Base-by-base conservation (phyloP, 2,113 vertebrate species). In the Xiphorhynchus elegans region DNA sequence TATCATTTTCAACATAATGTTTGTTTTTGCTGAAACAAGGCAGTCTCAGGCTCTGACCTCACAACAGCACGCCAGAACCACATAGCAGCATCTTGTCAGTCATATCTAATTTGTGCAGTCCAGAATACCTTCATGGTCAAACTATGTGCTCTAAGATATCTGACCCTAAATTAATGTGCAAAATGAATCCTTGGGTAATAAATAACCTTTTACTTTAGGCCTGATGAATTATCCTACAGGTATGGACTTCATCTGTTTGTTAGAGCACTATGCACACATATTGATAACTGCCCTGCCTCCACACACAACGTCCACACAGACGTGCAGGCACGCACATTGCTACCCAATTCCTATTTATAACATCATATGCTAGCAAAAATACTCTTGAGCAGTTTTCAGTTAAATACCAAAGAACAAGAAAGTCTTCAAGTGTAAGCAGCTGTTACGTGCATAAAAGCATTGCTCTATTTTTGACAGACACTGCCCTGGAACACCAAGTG, bases 401-500 rank as follows among this genome's bases (percentile, higher is more conserved):
- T 85, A 92, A 97, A 91, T 87, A 94, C 70, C 92, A 91, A 93
- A 91, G 78, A 94, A 94, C 85, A 93, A 96, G 93, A 70, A 94
- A 91, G 67, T 75, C 92, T 93, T 95, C 85, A 85, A 79, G 62
- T n/a, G 73, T 35, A 95, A 89, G 85, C 74, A 95, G 94, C 74
- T 85, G 92, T 85, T 95, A 95, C n/a, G 17, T 96, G 95, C 92
- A 76, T 69, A 87, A 89, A 90, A 85, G 82, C 87, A 93, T 49
- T 50, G 49, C 78, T 94, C 84, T 93, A 6, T 87, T 93, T 96
- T 69, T 87, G 82, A 92, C 62, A 88, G 75, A 62, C 31, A 1
- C 89, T 95, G 84, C 63, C 23, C 37, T 68, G 66, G 89, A 94
- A 94, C 81, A 95, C 58, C 0, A 0, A 94, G 58, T 39, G 58